Base-by-base conservation (phyloP, 2,888 invertebrate species). In the Habroteleia sp. region DNA sequence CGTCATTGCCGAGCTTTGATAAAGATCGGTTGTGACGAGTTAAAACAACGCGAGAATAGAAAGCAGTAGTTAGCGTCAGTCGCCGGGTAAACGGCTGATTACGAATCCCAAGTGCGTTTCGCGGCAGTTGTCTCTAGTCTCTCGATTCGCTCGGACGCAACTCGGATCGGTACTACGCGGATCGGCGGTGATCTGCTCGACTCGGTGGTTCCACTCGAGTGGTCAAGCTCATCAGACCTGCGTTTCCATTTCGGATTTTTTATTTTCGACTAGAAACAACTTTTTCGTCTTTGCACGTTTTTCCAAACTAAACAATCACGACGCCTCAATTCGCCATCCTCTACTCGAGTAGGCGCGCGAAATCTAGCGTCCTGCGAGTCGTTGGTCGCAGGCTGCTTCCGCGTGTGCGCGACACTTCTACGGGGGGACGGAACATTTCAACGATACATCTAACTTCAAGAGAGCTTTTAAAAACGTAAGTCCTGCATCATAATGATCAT, bases 71-170 rank as follows among this genome's bases (percentile, higher is more conserved):
- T 68, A 71, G 63, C 71, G 62, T 68, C 71, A 60, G 74, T 41
- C 76, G 72, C 44, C 65, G 69, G 69, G 52, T 74, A 71, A 66
- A 76, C 66, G 71, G 71, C 60, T 74, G 74, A 76, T 74, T 71
- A 68, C 74, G 56, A 25, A 73, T 73, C 72, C 69, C 72, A 66
- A 77, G 72, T 76, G 56, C 52, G 44, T 58, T 74, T 68, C 31
- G 44, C 60, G 74, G 68, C 86, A 87, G 88, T 88, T 86, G 87
- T 87, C 85, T 84, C 85, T 81, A 86, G 85, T 86, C 80, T 84
- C 86, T 83, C 85, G 85, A 84, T 82, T 83, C 77, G 87, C 80
- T 84, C 87, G 86, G 86, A 88, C 86, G 87, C 82, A 69, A 69
- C 69, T 60, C 66, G 60, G 66, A 71, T 74, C 74, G 74, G 76